Evolutionary conservation across 2,888 invertebrate genomes (phyloP), one percentile per base, ranked within the genome.

Genomic region (Diaprepes abbreviatus): DNA sequence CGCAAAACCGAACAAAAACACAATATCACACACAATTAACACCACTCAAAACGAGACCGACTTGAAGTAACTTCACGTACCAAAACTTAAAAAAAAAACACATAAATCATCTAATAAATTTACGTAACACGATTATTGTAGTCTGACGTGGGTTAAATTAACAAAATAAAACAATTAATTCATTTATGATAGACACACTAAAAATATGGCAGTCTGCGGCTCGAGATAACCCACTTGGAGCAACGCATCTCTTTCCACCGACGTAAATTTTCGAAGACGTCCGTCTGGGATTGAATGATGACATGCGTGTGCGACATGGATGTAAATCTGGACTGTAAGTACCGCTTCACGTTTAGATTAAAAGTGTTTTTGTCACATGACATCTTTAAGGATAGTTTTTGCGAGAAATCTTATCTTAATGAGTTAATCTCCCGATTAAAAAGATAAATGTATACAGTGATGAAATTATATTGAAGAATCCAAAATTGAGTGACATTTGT

Each of bases 81-180:
- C n/a, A n/a, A n/a, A n/a, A n/a, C n/a, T n/a, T n/a, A n/a, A n/a
- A n/a, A n/a, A n/a, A n/a, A n/a, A n/a, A n/a, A n/a, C n/a, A n/a
- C n/a, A n/a, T n/a, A n/a, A n/a, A n/a, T n/a, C n/a, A n/a, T n/a
- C n/a, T n/a, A n/a, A n/a, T n/a, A n/a, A n/a, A n/a, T n/a, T n/a
- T n/a, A n/a, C n/a, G n/a, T n/a, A n/a, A n/a, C n/a, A n/a, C n/a
- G n/a, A n/a, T n/a, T n/a, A n/a, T n/a, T n/a, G n/a, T n/a, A n/a
- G n/a, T n/a, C n/a, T n/a, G 28, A 24, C 28, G 5, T 19, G 24
- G 1, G 2, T 28, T 28, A 28, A 28, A 50, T 50, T 9, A 50
- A 28, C 48, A 28, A 48, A 48, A 48, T 28, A 50, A 50, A 50
- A 50, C 28, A 2, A 50, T 50, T 28, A 50, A 50, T 50, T 31